Percentiles rank a stretch among this genome's conserved stretches.
Conservation (phyloP, 2,797 vertebrate genomes). For the Graptemys geographica region DNA sequence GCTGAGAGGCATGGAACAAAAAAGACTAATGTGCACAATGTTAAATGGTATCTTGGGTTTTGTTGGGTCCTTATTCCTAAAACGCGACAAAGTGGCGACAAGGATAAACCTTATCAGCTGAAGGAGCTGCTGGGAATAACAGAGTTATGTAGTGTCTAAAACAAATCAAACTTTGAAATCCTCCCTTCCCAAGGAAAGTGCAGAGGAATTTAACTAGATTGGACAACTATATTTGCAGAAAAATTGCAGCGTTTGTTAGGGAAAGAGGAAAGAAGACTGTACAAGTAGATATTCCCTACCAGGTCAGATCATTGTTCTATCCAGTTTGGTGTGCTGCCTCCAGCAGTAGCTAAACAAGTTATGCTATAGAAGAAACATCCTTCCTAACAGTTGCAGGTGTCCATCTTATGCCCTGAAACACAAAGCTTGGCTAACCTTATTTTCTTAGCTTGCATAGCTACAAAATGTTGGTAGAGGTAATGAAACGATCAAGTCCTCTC, state of each 20-base stretch:
- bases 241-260: fast-evolving
- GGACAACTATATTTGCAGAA: not conserved
- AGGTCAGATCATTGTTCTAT: fast-evolving
- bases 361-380: fast-evolving
- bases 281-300: fast-evolving
- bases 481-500: not conserved
- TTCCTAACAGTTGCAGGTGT: not conserved
- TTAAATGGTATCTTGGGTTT: slow-evolving; percentile 38
- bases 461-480: not conserved
- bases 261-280: fast-evolving
- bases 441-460: not conserved
- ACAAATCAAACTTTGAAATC: slow-evolving; percentile 69
- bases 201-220: not conserved
- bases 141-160: slow-evolving; percentile 51
- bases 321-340: not conserved
- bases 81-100: slow-evolving; percentile 41
- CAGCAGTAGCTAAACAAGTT: not conserved
- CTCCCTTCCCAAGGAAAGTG: slow-evolving; percentile 29
- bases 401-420: not conserved
- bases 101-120: slow-evolving; percentile 53
- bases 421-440: fast-evolving
- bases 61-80: slow-evolving; percentile 48
- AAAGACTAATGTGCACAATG: not conserved
- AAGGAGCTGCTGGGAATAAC: slow-evolving; percentile 68
- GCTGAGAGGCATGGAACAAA: fast-evolving